These are phyloP conservation scores for Leucophora obtusa DNA, from an alignment of 2,888 invertebrate species.

Conservation along the genomic window DNA sequence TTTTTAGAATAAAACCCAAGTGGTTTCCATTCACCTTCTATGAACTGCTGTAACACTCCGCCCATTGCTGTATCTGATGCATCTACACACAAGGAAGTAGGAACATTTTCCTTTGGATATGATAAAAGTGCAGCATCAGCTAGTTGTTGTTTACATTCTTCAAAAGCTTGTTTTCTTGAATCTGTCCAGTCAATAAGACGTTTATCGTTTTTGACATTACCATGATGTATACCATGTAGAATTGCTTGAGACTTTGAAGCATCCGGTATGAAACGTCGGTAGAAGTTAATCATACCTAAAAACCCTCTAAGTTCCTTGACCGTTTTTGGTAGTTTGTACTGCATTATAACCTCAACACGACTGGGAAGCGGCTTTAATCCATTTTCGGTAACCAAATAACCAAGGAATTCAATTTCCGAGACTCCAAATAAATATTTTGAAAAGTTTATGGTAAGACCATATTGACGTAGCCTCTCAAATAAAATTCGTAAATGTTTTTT, in stretches of 20 bases:
- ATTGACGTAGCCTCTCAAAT: too few relatives aligned
- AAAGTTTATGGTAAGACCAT: neutral
- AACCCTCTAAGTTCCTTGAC: conserved; percentile 3
- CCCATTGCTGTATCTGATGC: conserved; percentile 10
- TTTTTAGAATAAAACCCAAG: conserved; percentile 20
- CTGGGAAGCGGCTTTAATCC: too few relatives aligned
- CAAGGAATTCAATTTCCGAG: too few relatives aligned
- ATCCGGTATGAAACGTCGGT: conserved; percentile 1
- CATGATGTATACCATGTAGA: too few relatives aligned
- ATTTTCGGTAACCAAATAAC: conserved; percentile 3
- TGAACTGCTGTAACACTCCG: too few relatives aligned
- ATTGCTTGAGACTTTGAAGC: conserved; percentile 4
- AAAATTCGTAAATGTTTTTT: too few relatives aligned
- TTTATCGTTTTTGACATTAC: neutral
- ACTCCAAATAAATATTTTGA: conserved; percentile 18
- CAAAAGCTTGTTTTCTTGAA: too few relatives aligned
- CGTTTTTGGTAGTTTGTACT: too few relatives aligned
- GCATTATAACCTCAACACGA: too few relatives aligned
- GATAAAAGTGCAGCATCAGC: neutral
- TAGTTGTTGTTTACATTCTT: neutral
- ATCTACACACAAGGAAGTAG: too few relatives aligned
- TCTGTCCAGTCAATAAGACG: too few relatives aligned
- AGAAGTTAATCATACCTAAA: conserved; percentile 17
- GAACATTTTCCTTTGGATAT: neutral
- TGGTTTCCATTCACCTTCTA: conserved; percentile 13